These are phyloP conservation scores for Turdus rufiventris DNA, from an alignment of 2,113 vertebrate species.

Conservation along the genomic window DNA sequence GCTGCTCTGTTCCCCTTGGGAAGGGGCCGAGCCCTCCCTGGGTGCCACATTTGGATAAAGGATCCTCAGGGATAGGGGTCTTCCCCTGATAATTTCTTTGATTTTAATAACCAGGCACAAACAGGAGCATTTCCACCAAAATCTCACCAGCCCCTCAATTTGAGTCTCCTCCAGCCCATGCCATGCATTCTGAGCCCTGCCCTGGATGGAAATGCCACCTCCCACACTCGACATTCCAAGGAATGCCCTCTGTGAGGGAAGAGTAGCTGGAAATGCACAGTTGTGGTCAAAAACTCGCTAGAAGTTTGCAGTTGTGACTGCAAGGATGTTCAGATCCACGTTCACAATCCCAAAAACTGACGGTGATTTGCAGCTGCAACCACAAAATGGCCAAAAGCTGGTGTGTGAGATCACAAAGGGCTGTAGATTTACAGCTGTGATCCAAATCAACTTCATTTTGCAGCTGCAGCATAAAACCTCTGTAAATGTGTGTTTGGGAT, in stretches of 20 bases:
- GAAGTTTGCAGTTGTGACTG: neutral
- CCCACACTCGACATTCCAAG: neutral
- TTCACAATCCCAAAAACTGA: neutral
- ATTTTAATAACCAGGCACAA: neutral
- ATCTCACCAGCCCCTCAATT: neutral
- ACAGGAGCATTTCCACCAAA: neutral
- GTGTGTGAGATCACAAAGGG: neutral
- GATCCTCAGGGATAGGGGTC: neutral
- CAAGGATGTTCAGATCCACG: rapidly evolving
- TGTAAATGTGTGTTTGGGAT: rapidly evolving
- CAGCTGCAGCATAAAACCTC: neutral
- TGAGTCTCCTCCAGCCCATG: neutral
- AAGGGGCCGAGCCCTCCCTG: neutral
- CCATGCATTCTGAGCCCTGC: neutral
- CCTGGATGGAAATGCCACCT: neutral
- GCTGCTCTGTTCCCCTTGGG: neutral
- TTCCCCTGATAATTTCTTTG: neutral
- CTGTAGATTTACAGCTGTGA: neutral
- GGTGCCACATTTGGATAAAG: rapidly evolving
- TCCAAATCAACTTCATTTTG: neutral
- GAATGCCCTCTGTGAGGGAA: rapidly evolving
- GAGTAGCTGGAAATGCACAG: neutral
- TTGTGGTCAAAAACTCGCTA: neutral
- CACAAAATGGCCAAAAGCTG: neutral
- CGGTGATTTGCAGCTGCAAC: neutral